phyloP scores from a whole-genome alignment of 2,888 invertebrate genomes.

The Drosophila meridiana region DNA sequence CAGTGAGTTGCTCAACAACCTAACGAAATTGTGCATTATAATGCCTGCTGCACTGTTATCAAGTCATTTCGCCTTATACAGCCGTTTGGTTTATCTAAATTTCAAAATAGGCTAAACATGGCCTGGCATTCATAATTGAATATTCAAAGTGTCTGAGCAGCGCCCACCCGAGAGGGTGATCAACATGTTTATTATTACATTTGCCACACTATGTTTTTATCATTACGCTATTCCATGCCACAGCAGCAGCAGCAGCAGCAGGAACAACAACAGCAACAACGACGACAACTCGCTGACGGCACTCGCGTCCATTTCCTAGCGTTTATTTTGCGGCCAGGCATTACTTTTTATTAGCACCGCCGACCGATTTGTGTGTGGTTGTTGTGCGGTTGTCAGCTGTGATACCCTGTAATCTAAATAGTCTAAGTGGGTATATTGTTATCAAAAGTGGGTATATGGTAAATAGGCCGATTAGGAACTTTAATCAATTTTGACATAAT shows the following conservation, averaged over 20 bases:
- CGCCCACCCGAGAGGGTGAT: conserved; percentile 55
- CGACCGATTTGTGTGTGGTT: conserved; percentile 41
- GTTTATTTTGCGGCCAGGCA: conserved; percentile 70
- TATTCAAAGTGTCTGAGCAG: conserved; percentile 68
- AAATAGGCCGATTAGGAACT: not conserved
- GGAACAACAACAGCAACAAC: conserved; percentile 14
- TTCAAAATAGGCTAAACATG: conserved; percentile 70
- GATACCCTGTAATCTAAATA: conserved; percentile 26
- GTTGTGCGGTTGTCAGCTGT: conserved; percentile 23
- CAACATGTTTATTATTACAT: conserved; percentile 77
- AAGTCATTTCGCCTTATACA: conserved; percentile 65
- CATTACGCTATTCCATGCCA: conserved; percentile 59
- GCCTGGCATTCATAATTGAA: conserved; percentile 72
- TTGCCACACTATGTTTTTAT: conserved; percentile 70
- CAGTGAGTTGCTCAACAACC: conserved; percentile 7
- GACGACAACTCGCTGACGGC: conserved; percentile 47
- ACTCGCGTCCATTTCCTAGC: conserved; percentile 70
- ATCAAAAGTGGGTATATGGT: too few relatives aligned
- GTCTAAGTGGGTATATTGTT: not conserved
- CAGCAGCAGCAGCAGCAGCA: conserved; percentile 22
- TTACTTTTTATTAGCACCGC: conserved; percentile 77
- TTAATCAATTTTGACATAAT: too few relatives aligned
- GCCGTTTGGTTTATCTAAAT: conserved; percentile 66
- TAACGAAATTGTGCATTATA: conserved; percentile 23
- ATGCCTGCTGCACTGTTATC: conserved; percentile 43